Evolutionary conservation across 2,888 invertebrate species (phyloP), one percentile per base, ranked within the genome.

Genomic region (Drosophila limbata): DNA sequence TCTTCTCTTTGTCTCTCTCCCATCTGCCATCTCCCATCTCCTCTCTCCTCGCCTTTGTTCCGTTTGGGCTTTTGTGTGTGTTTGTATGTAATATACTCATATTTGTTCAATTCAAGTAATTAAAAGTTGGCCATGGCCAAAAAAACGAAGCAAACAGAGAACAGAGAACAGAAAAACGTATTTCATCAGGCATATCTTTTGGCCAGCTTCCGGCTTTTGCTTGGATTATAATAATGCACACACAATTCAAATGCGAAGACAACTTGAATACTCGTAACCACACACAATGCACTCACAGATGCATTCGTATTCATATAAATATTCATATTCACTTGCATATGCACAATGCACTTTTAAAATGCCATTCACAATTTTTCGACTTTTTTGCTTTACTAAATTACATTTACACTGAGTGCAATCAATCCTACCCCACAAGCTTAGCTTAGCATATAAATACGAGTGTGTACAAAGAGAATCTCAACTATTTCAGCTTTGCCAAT

Each of bases 71-170:
- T 33, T 48, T n/a, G 53, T 39, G 28, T 52, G 25, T 28, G 11
- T 28, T 28, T 52, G 52, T 39, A 39, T 42, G 31, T 8, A 37
- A n/a, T 37, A 37, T n/a, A 37, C 37, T 37, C 37, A 37, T 19
- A 42, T 55, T 21, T 28, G 31, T 39, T 33, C 47, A 48, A 48
- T 56, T 63, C 47, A 39, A 62, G 62, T 73, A 63, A 73, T 73
- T 73, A 59, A 68, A 51, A 69, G 61, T 15, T 57, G 15, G 35
- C 40, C 57, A 56, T 35, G 28, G 21, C 37, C 13, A 37, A n/a
- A 37, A 31, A 6, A 21, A 25, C 25, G 25, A 4, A 13, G 13
- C 35, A 13, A 35, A 33, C 11, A 35, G 19, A 19, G 4, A 21
- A 3, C 21, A 21, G 21, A 21, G 1, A 21, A 21, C 25, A 25